Percentiles rank a stretch among this genome's conserved stretches.
Evolutionary conservation across 1,140 invertebrate species (phyloP).

Genomic region (Carposina sasakii): DNA sequence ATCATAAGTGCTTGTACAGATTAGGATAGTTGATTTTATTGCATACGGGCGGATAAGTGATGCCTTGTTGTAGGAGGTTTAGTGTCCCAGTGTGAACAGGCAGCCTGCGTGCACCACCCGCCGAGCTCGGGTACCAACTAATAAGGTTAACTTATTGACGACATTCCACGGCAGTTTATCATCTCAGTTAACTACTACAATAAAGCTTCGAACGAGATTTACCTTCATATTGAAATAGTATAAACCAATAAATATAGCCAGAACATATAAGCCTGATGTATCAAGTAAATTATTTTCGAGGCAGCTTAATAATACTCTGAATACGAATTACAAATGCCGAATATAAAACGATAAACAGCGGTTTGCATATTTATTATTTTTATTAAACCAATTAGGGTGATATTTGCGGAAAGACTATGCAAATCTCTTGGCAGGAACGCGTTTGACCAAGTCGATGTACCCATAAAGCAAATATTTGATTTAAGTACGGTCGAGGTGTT

Average conservation of each 20-base stretch:
- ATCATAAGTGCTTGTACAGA: conserved; percentile 22
- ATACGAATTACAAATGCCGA: too few species aligned
- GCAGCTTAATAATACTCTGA: too few species aligned
- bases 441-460: conserved; percentile 36
- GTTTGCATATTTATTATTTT: too few species aligned
- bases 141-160: conserved; percentile 45
- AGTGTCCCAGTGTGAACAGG: conserved; percentile 9
- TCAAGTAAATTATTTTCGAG: too few species aligned
- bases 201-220: conserved; percentile 13
- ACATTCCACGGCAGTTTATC: conserved; percentile 34
- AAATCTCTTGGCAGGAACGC: too few species aligned
- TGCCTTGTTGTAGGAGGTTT: not conserved
- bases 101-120: conserved; percentile 18
- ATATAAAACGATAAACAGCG: too few species aligned
- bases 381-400: too few species aligned
- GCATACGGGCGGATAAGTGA: conserved; percentile 11
- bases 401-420: too few species aligned
- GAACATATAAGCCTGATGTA: too few species aligned
- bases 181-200: conserved; percentile 18
- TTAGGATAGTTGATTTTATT: conserved; percentile 16
- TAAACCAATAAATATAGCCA: too few species aligned
- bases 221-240: too few species aligned
- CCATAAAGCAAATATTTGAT: conserved; percentile 61
- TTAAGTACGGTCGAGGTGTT: conserved; percentile 63
- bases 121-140: conserved; percentile 27